These are phyloP conservation scores for Sorex fumeus DNA, from an alignment of 2,113 vertebrate genomes.

Conservation along the genomic window DNA sequence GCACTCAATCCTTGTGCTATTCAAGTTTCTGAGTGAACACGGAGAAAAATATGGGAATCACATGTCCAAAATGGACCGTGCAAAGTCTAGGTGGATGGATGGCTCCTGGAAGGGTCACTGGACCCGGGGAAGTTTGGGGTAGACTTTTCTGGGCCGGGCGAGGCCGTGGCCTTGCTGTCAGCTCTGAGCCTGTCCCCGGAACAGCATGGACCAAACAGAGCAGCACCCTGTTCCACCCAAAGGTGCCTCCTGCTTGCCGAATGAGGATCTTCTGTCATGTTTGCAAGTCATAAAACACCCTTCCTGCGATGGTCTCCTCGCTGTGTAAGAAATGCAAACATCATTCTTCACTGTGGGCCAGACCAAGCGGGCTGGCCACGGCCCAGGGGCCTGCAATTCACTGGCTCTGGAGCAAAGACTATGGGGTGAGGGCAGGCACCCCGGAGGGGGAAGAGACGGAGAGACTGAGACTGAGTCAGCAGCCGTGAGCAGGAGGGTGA, in stretches of 20 bases:
- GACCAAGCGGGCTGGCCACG: slow-evolving; percentile 1
- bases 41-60: not conserved
- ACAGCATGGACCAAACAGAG: not conserved
- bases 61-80: slow-evolving; percentile 39
- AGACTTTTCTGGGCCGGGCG: too few species aligned
- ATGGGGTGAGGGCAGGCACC: not conserved
- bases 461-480: not conserved
- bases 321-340: slow-evolving; percentile 41
- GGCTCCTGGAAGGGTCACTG: too few species aligned
- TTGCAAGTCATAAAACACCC: slow-evolving; percentile 62
- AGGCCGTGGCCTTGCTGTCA: not conserved
- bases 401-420: slow-evolving; percentile 30
- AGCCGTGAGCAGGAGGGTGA: not conserved
- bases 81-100: too few species aligned
- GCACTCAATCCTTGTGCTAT: not conserved
- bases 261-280: slow-evolving; percentile 42
- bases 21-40: not conserved
- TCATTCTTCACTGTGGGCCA: not conserved
- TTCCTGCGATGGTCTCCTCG: slow-evolving; percentile 61
- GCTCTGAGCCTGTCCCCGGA: not conserved
- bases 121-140: too few species aligned
- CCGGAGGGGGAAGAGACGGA: not conserved
- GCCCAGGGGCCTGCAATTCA: not conserved
- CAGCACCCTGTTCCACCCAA: too few species aligned
- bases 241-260: not conserved